These are phyloP conservation scores for Sphaerophoria taeniata DNA, from an alignment of 2,888 invertebrate species.

Conservation along the genomic window DNA sequence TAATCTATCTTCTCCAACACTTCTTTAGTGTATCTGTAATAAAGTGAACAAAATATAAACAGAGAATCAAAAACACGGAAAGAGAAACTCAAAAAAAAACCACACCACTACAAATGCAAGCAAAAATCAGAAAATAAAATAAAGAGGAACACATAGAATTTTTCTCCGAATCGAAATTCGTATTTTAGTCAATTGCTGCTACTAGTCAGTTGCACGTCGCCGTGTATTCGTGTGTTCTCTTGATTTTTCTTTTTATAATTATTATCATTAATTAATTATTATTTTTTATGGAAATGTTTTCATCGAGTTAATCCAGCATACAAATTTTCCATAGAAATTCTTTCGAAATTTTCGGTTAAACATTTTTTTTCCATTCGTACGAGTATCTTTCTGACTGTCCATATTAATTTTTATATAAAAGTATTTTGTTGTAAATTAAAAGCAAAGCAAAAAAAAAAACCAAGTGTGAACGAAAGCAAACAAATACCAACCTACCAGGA, in stretches of 20 bases:
- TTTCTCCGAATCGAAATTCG: conserved; percentile 62
- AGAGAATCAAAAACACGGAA: conserved; percentile 37
- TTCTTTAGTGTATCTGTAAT: conserved; percentile 16
- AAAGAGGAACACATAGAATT: conserved; percentile 45
- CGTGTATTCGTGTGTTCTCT: conserved; percentile 56
- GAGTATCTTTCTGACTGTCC: conserved; percentile 26
- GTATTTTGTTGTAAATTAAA: conserved; percentile 36
- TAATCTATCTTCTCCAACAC: conserved; percentile 22
- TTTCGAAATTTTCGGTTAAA: conserved; percentile 12
- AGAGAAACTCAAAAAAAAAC: conserved; percentile 55
- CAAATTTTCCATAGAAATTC: conserved; percentile 49
- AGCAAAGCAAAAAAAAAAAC: neutral
- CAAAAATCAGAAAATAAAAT: too few relatives aligned
- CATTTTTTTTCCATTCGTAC: conserved; percentile 9
- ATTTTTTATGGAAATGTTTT: conserved; percentile 56
- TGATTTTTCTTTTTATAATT: conserved; percentile 57
- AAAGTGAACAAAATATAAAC: conserved; percentile 30
- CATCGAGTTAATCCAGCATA: conserved; percentile 25
- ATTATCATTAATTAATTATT: conserved; percentile 43
- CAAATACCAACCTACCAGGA: neutral
- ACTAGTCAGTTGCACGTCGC: conserved; percentile 68
- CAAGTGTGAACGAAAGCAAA: conserved; percentile 51
- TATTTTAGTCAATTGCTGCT: conserved; percentile 69
- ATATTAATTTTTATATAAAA: conserved; percentile 41
- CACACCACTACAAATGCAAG: conserved; percentile 46